A percentile compares a stretch with the other conserved stretches of the same genome.
Conservation (phyloP, 2,797 vertebrate species). For the Melanotaenia boesemani region DNA sequence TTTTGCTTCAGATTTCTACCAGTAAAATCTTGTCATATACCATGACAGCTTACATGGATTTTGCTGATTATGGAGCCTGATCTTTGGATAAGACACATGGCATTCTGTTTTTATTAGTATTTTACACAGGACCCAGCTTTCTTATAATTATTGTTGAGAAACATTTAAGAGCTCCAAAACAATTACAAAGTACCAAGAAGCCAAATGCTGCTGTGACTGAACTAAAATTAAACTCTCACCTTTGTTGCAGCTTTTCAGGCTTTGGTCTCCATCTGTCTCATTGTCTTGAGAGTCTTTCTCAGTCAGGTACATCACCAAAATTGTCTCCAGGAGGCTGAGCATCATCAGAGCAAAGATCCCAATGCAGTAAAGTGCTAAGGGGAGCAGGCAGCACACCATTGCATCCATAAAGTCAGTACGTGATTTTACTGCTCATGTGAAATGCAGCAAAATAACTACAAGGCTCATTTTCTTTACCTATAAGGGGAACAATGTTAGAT, state of each 20-base stretch:
- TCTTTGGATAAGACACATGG: no score
- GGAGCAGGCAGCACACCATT: neutral
- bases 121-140: no score
- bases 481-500: slow-evolving; percentile 79
- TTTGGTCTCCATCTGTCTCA: neutral
- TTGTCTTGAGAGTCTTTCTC: slow-evolving; percentile 51
- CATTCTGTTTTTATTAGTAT: no score
- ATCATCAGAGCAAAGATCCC: slow-evolving; percentile 82
- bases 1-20: no score
- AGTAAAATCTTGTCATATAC: no score
- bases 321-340: slow-evolving; percentile 80
- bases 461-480: slow-evolving; percentile 72
- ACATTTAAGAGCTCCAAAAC: no score
- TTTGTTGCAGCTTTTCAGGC: neutral
- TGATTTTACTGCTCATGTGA: neutral
- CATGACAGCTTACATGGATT: no score
- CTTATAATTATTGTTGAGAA: no score
- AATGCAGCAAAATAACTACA: neutral
- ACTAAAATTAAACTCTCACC: neutral
- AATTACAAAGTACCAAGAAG: no score
- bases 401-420: neutral
- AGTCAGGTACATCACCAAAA: slow-evolving; percentile 77
- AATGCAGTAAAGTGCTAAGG: slow-evolving; percentile 79
- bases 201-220: accelerated
- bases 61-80: no score